Evolutionary conservation across 2,113 vertebrate genomes (phyloP).

Genomic region (Labeo catla): DNA sequence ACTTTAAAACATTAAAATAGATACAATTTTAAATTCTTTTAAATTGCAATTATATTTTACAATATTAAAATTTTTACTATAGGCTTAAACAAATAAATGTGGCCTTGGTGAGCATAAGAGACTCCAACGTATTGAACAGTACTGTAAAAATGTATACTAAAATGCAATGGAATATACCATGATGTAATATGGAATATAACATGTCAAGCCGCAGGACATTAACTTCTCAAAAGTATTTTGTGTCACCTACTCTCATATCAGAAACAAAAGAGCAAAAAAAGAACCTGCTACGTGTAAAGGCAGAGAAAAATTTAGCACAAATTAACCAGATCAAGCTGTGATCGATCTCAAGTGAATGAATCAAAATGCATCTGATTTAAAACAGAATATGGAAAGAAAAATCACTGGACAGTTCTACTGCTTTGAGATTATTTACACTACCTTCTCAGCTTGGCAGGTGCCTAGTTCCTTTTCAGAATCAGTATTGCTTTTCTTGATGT

Average conservation of each 20-base stretch:
- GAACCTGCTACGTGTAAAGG: not conserved
- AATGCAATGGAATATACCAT: not conserved
- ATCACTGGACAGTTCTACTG: not conserved
- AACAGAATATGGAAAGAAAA: not conserved
- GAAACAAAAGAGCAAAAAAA: not conserved
- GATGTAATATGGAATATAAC: not conserved
- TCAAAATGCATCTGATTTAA: not conserved
- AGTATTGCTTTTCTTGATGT: rapidly evolving
- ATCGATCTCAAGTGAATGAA: not conserved
- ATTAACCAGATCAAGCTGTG: not conserved
- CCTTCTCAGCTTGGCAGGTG: constrained; percentile 66
- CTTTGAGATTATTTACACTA: not conserved
- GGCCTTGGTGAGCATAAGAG: not conserved
- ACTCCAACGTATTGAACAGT: not conserved
- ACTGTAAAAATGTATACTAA: not conserved
- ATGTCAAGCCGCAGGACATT: not conserved
- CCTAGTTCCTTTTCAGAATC: constrained; percentile 43
- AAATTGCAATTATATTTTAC: not conserved
- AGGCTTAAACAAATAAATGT: not conserved
- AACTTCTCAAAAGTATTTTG: not conserved
- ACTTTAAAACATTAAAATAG: not conserved
- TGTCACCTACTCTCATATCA: not conserved
- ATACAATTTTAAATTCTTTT: not conserved
- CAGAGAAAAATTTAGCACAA: not conserved
- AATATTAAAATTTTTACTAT: not conserved